Percentiles rank a stretch among this genome's conserved stretches.
Conservation (phyloP, 2,113 vertebrate genomes). For the Epinephelus cyanopodus region DNA sequence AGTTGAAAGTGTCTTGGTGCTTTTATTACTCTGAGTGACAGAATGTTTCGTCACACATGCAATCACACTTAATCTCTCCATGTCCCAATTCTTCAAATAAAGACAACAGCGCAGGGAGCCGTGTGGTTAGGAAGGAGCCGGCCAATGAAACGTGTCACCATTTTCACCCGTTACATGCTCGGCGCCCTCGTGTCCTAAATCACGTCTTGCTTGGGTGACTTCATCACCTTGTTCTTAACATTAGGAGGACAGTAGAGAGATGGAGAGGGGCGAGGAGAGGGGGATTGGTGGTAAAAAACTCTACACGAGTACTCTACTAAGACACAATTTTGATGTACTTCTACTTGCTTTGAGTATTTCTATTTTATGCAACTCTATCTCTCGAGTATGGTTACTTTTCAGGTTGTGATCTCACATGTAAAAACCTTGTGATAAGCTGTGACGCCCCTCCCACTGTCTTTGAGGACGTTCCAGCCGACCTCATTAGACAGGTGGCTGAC, state of each 20-base stretch:
- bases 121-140: slow-evolving; percentile 15
- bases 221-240: slow-evolving; percentile 65
- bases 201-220: slow-evolving; percentile 53
- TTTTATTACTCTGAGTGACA: slow-evolving; percentile 33
- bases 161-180: slow-evolving; percentile 55
- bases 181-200: slow-evolving; percentile 59
- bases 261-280: neutral
- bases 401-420: neutral
- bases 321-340: neutral
- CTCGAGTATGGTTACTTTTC: neutral
- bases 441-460: no score
- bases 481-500: no score
- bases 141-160: slow-evolving; percentile 41
- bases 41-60: slow-evolving; percentile 52
- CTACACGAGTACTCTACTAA: neutral
- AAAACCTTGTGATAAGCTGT: neutral
- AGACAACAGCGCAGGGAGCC: slow-evolving; percentile 29
- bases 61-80: slow-evolving; percentile 47
- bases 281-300: slow-evolving; percentile 30
- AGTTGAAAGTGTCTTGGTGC: slow-evolving; percentile 52
- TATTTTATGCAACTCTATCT: neutral
- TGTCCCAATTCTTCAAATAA: slow-evolving; percentile 57
- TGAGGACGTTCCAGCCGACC: no score
- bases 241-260: slow-evolving; percentile 16
- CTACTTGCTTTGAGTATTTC: neutral